Base-by-base conservation (phyloP, 2,113 vertebrate species). In the Paraplagusia blochii region DNA sequence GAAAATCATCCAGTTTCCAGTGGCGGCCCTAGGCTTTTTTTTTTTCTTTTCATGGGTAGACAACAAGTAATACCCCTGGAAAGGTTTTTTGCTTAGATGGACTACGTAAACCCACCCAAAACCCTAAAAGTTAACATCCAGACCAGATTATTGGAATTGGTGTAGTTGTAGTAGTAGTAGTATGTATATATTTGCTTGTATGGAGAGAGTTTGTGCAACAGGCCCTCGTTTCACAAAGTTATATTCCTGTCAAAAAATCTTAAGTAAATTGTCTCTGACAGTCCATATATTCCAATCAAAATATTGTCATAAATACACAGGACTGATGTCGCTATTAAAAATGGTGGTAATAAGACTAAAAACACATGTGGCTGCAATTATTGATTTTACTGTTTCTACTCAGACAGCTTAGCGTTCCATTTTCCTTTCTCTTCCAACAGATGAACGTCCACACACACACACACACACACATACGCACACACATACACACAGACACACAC, bases 381-480 rank as follows among this genome's bases (percentile, higher is more conserved):
- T 56, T 22, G 10, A 52, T 62, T 62, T 42, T 38, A 7, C 15
- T 16, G 15, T 7, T 9, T 7, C 13, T 13, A 22, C 47, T 29
- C 13, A 29, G 22, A 29, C 22, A 5, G n/a, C 8, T 29, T 47
- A 74, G 17, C 63, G 17, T 58, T 5, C 11, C 2, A 44, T 53
- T 16, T 22, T 29, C 8, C 1, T 11, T 18, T 39, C 17, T 33
- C 33, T 43, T 39, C 40, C 33, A 39, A 5, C 66, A 19, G 56
- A 69, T 69, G 11, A 36, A 69, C 63, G 54, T 11, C 45, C 57
- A 65, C 53, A 66, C 66, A 62, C 53, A 22, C 46, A 49, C 61
- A 61, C 57, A 62, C 66, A 58, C 53, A 22, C 46, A 16, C 47
- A 59, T 36, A 63, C 66, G 44, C 57, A 76, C 66, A 69, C 66